Evolutionary conservation across 2,888 invertebrate species (phyloP), one percentile per base, ranked within the genome.

Genomic region (Parelbella ahira): DNA sequence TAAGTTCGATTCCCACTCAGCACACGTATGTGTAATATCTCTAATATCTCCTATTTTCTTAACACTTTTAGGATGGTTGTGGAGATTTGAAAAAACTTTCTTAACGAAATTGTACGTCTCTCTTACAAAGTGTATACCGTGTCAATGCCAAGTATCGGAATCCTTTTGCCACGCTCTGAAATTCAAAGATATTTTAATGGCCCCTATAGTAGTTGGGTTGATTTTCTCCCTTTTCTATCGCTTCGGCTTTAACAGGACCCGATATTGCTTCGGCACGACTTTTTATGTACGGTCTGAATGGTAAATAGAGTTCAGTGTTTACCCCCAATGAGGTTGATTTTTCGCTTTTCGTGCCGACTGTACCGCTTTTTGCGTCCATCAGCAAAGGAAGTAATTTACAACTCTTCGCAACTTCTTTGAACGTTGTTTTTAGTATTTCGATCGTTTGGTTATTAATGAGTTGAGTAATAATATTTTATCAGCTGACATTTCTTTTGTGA

Each of bases 101-200:
- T n/a, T n/a, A n/a, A n/a, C n/a, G n/a, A n/a, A n/a, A n/a, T n/a
- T n/a, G n/a, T n/a, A n/a, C n/a, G n/a, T n/a, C n/a, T n/a, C n/a
- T n/a, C n/a, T n/a, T n/a, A n/a, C n/a, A n/a, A n/a, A n/a, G n/a
- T n/a, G n/a, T n/a, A n/a, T n/a, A n/a, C n/a, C 1, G 5, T 24
- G 3, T 15, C 15, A 15, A 2, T 15, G 15, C 11, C 18, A 8
- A 15, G 2, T 24, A 13, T 7, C 4, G 4, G n/a, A 12, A 6
- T 8, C 65, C 75, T 76, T 82, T 78, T 80, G 75, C n/a, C n/a
- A n/a, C n/a, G n/a, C n/a, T n/a, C n/a, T n/a, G n/a, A n/a, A n/a
- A n/a, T n/a, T n/a, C n/a, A n/a, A n/a, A n/a, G n/a, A 81, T 82
- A 78, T 83, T 86, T 84, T 86, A 86, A 86, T 84, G 79, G 80